Evolutionary conservation across 2,888 invertebrate species (phyloP), one percentile per base, ranked within the genome.

Genomic region (Molanna angustata): DNA sequence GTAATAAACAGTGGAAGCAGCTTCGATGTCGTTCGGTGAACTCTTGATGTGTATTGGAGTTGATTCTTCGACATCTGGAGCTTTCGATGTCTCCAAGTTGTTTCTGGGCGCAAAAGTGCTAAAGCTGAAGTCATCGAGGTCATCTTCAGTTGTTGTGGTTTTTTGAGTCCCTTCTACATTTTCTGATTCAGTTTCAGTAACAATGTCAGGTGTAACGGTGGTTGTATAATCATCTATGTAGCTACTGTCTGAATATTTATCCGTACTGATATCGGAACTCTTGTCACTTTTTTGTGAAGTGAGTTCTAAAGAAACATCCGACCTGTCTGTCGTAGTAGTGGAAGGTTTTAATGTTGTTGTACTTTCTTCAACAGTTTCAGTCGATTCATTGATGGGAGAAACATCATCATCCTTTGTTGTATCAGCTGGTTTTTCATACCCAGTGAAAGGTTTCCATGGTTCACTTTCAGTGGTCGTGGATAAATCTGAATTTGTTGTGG

Each of bases 71-170:
- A 49, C 37, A 18, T 54, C 50, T 3, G 31, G 27, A 21, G 39
- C n/a, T 32, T 41, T 32, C 35, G 63, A 63, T 6, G 60, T 58
- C 45, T 57, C 62, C 3, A 56, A 17, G 2, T 58, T 51, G 42
- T 17, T 60, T 61, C 42, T 37, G 2, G 63, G 60, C 37, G 56
- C 61, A 39, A 61, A 56, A 9, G 60, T 61, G 14, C 44, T 49
- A 16, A 54, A 54, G 42, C 21, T 50, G 31, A 54, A 54, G n/a
- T 54, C 54, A 27, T 35, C 46, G 14, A 54, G n/a, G 21, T 50
- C 54, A 21, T 54, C 54, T 1, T 31, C 43, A 2, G 20, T n/a
- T 4, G 54, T 58, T 20, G 61, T 61, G 43, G 62, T 46, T 22
- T 60, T 57, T 17, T 59, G 41, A n/a, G 59, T 59, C 32, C 40